Percentiles rank a stretch among this genome's conserved stretches.
These are phyloP conservation scores for Aurelia coerulea DNA, from an alignment of 30 jellyfish, hydroid and myxozoan species.

Conservation along the genomic window DNA sequence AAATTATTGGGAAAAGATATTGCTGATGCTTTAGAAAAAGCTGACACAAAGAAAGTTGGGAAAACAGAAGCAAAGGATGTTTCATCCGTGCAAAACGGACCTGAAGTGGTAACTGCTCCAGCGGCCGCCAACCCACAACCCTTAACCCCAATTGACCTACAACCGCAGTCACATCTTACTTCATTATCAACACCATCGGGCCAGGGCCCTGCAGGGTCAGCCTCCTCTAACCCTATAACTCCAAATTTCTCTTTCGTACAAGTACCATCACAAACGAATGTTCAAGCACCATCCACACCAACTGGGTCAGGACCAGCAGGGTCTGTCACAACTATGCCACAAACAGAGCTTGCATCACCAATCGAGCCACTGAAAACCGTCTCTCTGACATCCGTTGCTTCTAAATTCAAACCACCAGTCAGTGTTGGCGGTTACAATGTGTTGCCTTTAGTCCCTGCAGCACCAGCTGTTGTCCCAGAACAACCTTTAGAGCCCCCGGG, in stretches of 20 bases:
- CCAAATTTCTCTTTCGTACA: conserved; percentile 37
- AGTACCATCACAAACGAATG: conserved; percentile 30
- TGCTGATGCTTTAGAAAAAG: conserved; percentile 41
- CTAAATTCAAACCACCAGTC: conserved; percentile 52
- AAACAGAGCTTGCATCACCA: neutral
- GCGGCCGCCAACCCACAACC: conserved; percentile 23
- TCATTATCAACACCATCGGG: conserved; percentile 68
- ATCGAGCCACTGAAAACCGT: conserved; percentile 11
- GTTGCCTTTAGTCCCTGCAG: conserved; percentile 47
- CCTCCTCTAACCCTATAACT: conserved; percentile 29
- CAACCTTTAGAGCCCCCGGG: conserved; percentile 67
- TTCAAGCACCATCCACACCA: conserved; percentile 47
- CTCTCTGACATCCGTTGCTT: conserved; percentile 32
- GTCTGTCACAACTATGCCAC: conserved; percentile 48
- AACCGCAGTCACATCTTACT: conserved; percentile 42
- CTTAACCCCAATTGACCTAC: conserved; percentile 37
- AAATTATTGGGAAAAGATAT: conserved; percentile 51
- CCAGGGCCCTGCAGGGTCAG: conserved; percentile 73
- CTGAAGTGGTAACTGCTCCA: neutral
- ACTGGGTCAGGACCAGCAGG: conserved; percentile 74
- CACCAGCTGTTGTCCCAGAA: conserved; percentile 16
- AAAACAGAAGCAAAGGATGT: conserved; percentile 22
- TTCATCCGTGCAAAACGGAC: neutral
- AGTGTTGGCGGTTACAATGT: conserved; percentile 55
- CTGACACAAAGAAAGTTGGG: neutral